Base-by-base conservation (phyloP, 2,888 invertebrate genomes). In the Scelioninae gen. 1 region DNA sequence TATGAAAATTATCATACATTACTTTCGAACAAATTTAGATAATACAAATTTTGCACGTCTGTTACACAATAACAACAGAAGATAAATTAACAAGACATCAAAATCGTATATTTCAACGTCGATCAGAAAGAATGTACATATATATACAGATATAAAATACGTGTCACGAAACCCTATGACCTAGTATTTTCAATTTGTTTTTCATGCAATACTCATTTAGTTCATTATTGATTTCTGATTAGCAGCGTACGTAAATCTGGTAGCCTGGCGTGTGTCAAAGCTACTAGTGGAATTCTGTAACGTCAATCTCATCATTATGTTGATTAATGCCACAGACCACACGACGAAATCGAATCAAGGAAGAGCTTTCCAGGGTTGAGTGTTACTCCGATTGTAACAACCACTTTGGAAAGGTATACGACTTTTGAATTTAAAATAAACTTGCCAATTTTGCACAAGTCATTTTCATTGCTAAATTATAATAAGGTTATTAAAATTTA, bases 321-420 rank as follows among this genome's bases (percentile, higher is more conserved):
- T 69, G 75, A 75, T 71, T 69, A 80, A 81, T 69, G 71, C 58
- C 69, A 23, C 75, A 58, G 38, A 76, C 81, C 81, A 65, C 75
- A 62, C 51, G 63, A 53, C 69, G 56, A 72, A 81, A 81, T 81
- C 63, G 34, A 81, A 81, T 81, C 60, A 80, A 74, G 80, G 68
- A 80, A 65, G 47, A 68, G 62, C 68, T 53, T 58, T 71, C 15
- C 31, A 49, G 34, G 58, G 32, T 29, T 11, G 60, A 69, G 40
- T 53, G 40, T 68, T 60, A 60, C 66, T 69, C 9, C 55, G 9
- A 53, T 63, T 63, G 60, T 56, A 47, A 65, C 58, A 43, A 63
- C 23, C 38, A 13, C 7, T 49, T 40, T 56, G 45, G 32, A 62
- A 62, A 55, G 51, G 60, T 29, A 15, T 23, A 66, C 53, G 53